Evolutionary conservation across 2,888 invertebrate species (phyloP).

Genomic region (Exephanes ischioxanthus): DNA sequence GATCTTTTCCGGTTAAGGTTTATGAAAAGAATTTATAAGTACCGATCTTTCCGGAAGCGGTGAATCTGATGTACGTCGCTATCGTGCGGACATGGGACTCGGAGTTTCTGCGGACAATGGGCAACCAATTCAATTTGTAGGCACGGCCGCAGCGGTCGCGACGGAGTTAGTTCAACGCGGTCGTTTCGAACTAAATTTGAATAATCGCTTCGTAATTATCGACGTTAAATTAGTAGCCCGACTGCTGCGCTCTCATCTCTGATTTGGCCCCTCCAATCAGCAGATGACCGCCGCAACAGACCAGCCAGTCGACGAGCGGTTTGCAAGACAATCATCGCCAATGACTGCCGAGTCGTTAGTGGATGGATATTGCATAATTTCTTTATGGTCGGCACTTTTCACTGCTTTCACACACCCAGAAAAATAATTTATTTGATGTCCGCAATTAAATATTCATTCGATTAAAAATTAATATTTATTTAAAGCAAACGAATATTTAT

Average conservation of each 20-base stretch:
- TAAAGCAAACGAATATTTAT: too few relatives aligned
- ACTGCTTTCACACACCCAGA: too few relatives aligned
- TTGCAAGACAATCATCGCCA: background rate
- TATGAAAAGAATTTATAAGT: background rate
- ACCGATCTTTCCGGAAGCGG: background rate
- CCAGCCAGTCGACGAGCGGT: background rate
- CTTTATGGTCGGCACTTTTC: too few relatives aligned
- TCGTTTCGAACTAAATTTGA: slow-evolving; percentile 52
- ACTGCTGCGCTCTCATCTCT: background rate
- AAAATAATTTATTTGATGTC: too few relatives aligned
- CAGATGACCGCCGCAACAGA: background rate
- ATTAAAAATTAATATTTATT: too few relatives aligned
- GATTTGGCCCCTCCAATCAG: slow-evolving; percentile 33
- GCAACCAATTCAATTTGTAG: slow-evolving; percentile 48
- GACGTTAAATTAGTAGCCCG: slow-evolving; percentile 31
- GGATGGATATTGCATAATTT: background rate
- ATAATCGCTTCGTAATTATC: slow-evolving; percentile 44
- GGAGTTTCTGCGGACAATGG: slow-evolving; percentile 4
- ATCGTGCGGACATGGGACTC: background rate
- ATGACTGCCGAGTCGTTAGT: background rate
- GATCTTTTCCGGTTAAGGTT: background rate
- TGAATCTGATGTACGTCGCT: slow-evolving; percentile 6
- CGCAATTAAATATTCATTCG: too few relatives aligned
- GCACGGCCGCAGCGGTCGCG: background rate
- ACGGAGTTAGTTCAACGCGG: slow-evolving; percentile 15